Percentiles rank a stretch among this genome's conserved stretches.
phyloP scores from a whole-genome alignment of 37 sponge, comb jelly and placozoan genomes.

The Axinella damicornis region DNA sequence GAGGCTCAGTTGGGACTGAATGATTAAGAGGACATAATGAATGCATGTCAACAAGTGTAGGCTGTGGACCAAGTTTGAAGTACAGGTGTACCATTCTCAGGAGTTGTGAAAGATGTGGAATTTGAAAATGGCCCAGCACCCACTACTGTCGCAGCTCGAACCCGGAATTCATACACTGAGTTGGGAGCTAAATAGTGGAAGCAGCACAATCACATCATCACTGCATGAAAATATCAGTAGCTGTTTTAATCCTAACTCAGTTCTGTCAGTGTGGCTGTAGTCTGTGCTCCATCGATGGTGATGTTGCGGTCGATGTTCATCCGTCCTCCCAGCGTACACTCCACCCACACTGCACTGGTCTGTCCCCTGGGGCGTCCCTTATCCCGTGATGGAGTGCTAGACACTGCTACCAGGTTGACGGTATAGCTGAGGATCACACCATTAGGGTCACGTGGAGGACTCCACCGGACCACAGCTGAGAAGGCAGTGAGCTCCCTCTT shows the following conservation, averaged over 20 bases:
- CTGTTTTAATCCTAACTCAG: slow-evolving; percentile 54
- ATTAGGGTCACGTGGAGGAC: slow-evolving; percentile 18
- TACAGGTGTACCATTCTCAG: slow-evolving; percentile 20
- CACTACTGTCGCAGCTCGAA: slow-evolving; percentile 18
- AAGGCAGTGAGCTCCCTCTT: neutral
- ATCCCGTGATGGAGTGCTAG: neutral
- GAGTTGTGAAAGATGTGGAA: slow-evolving; percentile 17
- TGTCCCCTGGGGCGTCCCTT: slow-evolving; percentile 13
- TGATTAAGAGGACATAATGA: too few relatives aligned
- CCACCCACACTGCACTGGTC: neutral
- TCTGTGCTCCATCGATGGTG: slow-evolving; percentile 23
- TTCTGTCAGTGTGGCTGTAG: slow-evolving; percentile 7
- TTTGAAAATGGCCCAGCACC: slow-evolving; percentile 36
- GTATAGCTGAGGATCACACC: slow-evolving; percentile 37
- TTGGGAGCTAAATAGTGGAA: slow-evolving; percentile 30
- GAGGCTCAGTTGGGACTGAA: slow-evolving; percentile 29
- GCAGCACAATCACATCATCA: too few relatives aligned
- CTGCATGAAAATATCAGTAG: too few relatives aligned
- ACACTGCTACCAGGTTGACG: slow-evolving; percentile 20
- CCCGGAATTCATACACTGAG: slow-evolving; percentile 34
- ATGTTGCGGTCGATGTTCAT: slow-evolving; percentile 2
- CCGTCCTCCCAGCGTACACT: slow-evolving; percentile 27
- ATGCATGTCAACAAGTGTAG: too few relatives aligned
- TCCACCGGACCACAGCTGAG: slow-evolving; percentile 15
- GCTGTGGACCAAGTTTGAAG: too few relatives aligned